phyloP scores from a whole-genome alignment of 2,113 vertebrate species.

The Elgaria multicarinata region DNA sequence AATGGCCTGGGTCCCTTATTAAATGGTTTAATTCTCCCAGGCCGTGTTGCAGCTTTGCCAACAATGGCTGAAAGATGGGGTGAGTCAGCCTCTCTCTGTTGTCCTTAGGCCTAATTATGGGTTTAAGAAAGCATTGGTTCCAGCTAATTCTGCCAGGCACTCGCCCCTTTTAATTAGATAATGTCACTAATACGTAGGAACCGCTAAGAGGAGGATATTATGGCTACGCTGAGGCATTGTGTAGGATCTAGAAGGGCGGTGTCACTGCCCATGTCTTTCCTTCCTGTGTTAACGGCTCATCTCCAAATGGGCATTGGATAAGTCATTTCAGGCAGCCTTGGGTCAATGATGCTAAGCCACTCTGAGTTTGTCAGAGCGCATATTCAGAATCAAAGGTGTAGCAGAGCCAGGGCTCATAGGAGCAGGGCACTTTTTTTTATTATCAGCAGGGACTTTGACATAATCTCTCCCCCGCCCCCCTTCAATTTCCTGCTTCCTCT shows the following conservation, averaged over 20 bases:
- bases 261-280: background rate
- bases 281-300: background rate
- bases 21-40: background rate
- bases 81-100: constrained; percentile 13
- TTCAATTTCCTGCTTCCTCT: too few species aligned
- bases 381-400: background rate
- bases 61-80: background rate
- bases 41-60: background rate
- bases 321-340: background rate
- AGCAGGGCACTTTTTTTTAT: too few species aligned
- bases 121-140: background rate
- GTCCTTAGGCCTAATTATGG: background rate
- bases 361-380: background rate
- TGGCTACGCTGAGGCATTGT: background rate
- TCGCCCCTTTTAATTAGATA: constrained; percentile 1
- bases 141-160: background rate
- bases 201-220: background rate
- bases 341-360: too few species aligned
- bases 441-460: too few species aligned
- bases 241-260: background rate
- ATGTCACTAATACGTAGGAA: background rate
- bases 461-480: too few species aligned
- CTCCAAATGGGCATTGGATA: background rate
- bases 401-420: too few species aligned
- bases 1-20: background rate